Evolutionary conservation across 2,113 vertebrate species (phyloP), one percentile per base, ranked within the genome.

Genomic region (Hypanus sabinus): DNA sequence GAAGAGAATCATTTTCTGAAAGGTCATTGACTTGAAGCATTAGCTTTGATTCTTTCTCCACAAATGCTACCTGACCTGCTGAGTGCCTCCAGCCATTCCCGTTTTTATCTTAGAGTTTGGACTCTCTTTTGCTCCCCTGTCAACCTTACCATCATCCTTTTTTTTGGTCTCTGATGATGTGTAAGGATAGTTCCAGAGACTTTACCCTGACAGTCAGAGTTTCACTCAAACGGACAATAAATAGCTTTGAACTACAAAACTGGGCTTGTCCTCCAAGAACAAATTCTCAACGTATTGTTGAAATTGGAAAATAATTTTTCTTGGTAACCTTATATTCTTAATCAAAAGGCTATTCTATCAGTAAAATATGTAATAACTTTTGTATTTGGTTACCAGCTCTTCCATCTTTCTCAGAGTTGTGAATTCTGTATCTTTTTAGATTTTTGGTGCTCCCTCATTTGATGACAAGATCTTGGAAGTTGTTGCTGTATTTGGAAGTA

Each of bases 381-480:
- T 46, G 10, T 73, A 68, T 71, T 73, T 38, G 24, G 22, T 27
- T 70, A 71, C 46, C 38, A 38, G 62, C 68, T n/a, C 36, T 71
- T 88, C 57, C 14, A 65, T 80, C 38, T 12, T 60, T 60, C 36
- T 57, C 76, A 65, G 80, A 79, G 12, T 94, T 94, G 77, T 68
- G 27, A 55, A 73, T 62, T 93, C 68, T 68, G 0, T 95, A 96
- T 95, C 90, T 71, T 76, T 95, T 60, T 95, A 99, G 99, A 99
- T 99, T 96, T 99, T 99, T 96, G 98, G 98, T 73, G 98, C 99
- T 0, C 99, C 99, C 0, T 99, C 99, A 0, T 99, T 99, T 3
- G 99, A 99, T 94, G 99, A 99, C 95, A 99, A 99, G 96, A 99
- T 99, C 95, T 96, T 99, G 94, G 98, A 99, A 94, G 98, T 99